Evolutionary conservation across 2,888 invertebrate genomes (phyloP), one percentile per base, ranked within the genome.

Genomic region (Alitta virens): DNA sequence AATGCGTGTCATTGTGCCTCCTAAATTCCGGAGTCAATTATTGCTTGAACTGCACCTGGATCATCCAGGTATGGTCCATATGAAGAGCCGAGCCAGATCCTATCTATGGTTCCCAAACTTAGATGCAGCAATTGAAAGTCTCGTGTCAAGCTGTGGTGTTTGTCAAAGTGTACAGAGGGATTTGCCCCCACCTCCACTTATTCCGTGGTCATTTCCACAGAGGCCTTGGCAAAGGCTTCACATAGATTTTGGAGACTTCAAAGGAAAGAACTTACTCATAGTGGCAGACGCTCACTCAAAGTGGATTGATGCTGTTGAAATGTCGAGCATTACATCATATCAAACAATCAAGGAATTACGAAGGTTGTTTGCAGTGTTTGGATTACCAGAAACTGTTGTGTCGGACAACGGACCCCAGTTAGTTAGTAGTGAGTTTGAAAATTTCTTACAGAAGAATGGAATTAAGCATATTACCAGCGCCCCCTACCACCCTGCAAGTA

Each of bases 211-310:
- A 51, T 70, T 60, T 51, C 74, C 74, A 14, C 57, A 56, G 12
- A 60, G 61, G 27, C 68, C 72, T 16, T 76, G 72, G 74, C 57
- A 58, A 12, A 55, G 73, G 5, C 16, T 75, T 1, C 74, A 74
- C 43, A 51, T 74, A n/a, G 74, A 75, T 55, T 71, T 66, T 56
- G 72, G 70, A 26, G 69, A 64, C 40, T 61, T 69, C 42, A 12
- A 63, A 46, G 69, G 67, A 2, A 53, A 56, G 50, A 68, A 65
- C 52, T 68, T 65, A 52, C 60, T 74, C 12, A 53, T 73, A 5
- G 25, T 70, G 9, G 58, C 70, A 1, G 71, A 74, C 49, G 68
- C 70, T 1, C 55, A 71, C 52, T 68, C 68, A 12, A 72, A 74
- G 53, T 73, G 68, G 65, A 59, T 66, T 3, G 69, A 70, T 25